phyloP scores from a whole-genome alignment of 2,888 invertebrate genomes.

The Elgonia sp. region DNA sequence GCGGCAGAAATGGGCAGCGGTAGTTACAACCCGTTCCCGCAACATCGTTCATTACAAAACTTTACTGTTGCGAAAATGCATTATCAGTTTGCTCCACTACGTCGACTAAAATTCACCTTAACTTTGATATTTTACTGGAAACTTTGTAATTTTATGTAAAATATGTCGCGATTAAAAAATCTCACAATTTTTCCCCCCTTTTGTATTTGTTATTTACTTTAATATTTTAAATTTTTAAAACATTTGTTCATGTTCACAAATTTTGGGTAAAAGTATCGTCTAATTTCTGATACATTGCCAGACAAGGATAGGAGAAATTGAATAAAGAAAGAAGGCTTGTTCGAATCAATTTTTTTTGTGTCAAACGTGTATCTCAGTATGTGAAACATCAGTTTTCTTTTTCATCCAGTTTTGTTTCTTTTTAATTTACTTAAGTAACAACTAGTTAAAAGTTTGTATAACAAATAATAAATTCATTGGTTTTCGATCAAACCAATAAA shows the following conservation, averaged over 20 bases:
- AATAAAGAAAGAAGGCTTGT: conserved; percentile 40
- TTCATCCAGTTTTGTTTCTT: conserved; percentile 10
- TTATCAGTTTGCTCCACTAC: conserved; percentile 55
- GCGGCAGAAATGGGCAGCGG: conserved; percentile 75
- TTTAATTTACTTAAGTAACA: conserved; percentile 52
- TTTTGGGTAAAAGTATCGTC: neutral
- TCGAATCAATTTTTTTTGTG: conserved; percentile 27
- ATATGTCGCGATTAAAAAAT: conserved; percentile 63
- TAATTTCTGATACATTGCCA: conserved; percentile 46
- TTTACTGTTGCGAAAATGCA: conserved; percentile 67
- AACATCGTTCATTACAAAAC: conserved; percentile 72
- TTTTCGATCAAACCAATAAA: conserved; percentile 58
- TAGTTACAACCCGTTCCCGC: conserved; percentile 67
- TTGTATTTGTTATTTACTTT: conserved; percentile 15
- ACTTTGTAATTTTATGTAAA: conserved; percentile 55
- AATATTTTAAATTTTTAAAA: conserved; percentile 27
- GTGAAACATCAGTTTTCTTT: conserved; percentile 48
- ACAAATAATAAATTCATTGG: conserved; percentile 71
- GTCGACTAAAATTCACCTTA: conserved; percentile 55
- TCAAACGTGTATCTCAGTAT: conserved; percentile 33
- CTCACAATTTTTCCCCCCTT: conserved; percentile 15
- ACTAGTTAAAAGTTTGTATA: conserved; percentile 72
- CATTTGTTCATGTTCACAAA: conserved; percentile 4
- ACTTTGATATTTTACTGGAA: conserved; percentile 43
- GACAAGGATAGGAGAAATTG: conserved; percentile 27